Evolutionary conservation across 1,140 invertebrate species (phyloP).

Genomic region (Calephelis virginiensis): DNA sequence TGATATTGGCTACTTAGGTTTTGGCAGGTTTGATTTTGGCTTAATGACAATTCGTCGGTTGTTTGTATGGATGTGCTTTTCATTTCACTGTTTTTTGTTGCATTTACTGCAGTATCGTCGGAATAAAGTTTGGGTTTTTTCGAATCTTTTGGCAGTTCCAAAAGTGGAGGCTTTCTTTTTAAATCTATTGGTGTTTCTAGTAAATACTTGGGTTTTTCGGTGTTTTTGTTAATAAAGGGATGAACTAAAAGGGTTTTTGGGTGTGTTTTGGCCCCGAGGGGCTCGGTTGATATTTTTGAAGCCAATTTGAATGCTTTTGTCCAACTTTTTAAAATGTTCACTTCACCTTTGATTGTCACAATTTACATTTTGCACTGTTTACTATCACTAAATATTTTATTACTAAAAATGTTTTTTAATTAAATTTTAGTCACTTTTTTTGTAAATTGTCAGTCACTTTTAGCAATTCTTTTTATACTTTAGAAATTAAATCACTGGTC

Average conservation of each 20-base stretch:
- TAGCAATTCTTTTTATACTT: too few relatives aligned
- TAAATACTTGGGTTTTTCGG: slow-evolving; percentile 48
- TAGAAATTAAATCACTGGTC: too few relatives aligned
- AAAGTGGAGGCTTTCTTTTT: slow-evolving; percentile 51
- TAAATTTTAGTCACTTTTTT: too few relatives aligned
- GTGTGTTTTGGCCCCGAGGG: slow-evolving; percentile 57
- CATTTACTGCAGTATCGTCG: slow-evolving; percentile 23
- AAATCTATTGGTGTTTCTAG: slow-evolving; percentile 55
- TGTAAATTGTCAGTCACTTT: too few relatives aligned
- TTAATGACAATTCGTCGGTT: slow-evolving; percentile 19
- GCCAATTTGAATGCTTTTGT: slow-evolving; percentile 62
- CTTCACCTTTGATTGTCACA: neutral
- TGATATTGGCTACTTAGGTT: slow-evolving; percentile 22
- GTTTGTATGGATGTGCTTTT: slow-evolving; percentile 41
- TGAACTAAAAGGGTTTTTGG: slow-evolving; percentile 56
- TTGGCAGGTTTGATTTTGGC: slow-evolving; percentile 32
- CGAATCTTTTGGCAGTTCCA: slow-evolving; percentile 51
- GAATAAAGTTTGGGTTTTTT: slow-evolving; percentile 54
- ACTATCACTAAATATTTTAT: neutral
- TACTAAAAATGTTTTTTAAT: too few relatives aligned
- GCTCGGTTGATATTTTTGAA: slow-evolving; percentile 41
- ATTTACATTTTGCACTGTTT: neutral
- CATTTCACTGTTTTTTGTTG: slow-evolving; percentile 39
- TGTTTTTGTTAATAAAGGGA: slow-evolving; percentile 41
- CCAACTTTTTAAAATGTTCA: slow-evolving; percentile 10